Conservation (phyloP, 2,113 vertebrate species). For the Clarias batrachus region DNA sequence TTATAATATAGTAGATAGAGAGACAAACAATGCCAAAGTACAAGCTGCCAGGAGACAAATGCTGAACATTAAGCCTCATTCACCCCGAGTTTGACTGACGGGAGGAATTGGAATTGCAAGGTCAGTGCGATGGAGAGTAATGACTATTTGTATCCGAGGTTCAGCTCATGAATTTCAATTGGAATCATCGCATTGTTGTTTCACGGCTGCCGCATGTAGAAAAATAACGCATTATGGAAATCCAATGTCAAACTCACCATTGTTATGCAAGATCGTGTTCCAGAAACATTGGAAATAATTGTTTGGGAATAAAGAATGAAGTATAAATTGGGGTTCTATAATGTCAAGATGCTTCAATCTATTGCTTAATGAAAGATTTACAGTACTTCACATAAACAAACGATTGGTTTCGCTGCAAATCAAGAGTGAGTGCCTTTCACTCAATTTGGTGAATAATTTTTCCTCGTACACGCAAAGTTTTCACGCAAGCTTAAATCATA, state of each 20-base stretch:
- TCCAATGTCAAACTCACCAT: conserved; percentile 18
- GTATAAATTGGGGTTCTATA: not conserved
- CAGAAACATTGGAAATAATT: not conserved
- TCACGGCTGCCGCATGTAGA: not conserved
- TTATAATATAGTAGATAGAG: not conserved
- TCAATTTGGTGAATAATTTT: no score
- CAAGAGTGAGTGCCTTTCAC: no score
- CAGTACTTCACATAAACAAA: not conserved
- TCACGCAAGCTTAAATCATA: no score
- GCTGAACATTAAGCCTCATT: conserved; percentile 28
- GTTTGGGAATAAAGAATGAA: not conserved
- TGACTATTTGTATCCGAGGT: conserved; percentile 38
- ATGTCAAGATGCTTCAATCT: conserved; percentile 7
- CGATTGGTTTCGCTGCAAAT: no score
- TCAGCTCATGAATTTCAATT: conserved; percentile 44
- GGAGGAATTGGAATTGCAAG: conserved; percentile 39
- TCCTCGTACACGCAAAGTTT: no score
- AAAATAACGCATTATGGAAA: conserved; percentile 12
- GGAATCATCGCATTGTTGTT: conserved; percentile 14
- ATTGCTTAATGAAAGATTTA: not conserved
- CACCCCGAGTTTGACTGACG: not conserved
- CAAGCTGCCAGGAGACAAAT: not conserved
- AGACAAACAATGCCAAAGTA: conserved; percentile 15
- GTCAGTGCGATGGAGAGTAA: conserved; percentile 34
- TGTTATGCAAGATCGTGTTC: not conserved